Evolutionary conservation across 2,888 invertebrate species (phyloP).

Genomic region (Lasiommata megera): DNA sequence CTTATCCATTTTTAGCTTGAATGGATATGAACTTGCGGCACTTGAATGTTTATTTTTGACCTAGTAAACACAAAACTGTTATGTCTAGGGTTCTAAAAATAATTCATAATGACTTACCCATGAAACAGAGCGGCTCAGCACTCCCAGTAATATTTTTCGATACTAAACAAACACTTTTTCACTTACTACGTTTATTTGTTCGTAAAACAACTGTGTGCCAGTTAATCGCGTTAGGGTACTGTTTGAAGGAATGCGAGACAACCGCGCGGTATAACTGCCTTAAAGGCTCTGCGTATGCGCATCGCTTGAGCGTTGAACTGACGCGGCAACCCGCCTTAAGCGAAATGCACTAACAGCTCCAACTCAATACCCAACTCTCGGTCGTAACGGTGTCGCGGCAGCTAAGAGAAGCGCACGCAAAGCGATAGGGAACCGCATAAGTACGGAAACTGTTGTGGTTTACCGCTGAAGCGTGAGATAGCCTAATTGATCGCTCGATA

Average conservation of each 20-base stretch:
- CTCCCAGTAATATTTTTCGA: constrained; percentile 36
- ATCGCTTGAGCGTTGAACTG: constrained; percentile 76
- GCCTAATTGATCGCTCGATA: constrained; percentile 57
- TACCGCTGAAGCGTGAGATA: constrained; percentile 48
- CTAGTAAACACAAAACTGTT: not conserved
- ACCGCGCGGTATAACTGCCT: constrained; percentile 48
- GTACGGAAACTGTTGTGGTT: constrained; percentile 63
- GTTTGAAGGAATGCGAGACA: constrained; percentile 29
- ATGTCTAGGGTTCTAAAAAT: not conserved
- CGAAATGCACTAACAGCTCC: constrained; percentile 35
- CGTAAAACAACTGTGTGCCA: constrained; percentile 39
- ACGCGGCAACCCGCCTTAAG: constrained; percentile 52
- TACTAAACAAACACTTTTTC: constrained; percentile 52
- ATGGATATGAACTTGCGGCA: not conserved
- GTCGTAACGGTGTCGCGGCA: constrained; percentile 48
- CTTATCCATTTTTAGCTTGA: not conserved
- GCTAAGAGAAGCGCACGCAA: constrained; percentile 36
- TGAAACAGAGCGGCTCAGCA: constrained; percentile 5
- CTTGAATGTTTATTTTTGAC: not conserved
- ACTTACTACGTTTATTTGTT: constrained; percentile 43
- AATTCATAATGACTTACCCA: constrained; percentile 1
- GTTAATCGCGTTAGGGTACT: constrained; percentile 37
- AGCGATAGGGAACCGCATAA: constrained; percentile 64
- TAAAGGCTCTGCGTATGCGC: constrained; percentile 67
- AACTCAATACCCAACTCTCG: constrained; percentile 34